Evolutionary conservation across 1,140 invertebrate genomes (phyloP), one percentile per base, ranked within the genome.

Genomic region (Zeugodacus cucurbitae): DNA sequence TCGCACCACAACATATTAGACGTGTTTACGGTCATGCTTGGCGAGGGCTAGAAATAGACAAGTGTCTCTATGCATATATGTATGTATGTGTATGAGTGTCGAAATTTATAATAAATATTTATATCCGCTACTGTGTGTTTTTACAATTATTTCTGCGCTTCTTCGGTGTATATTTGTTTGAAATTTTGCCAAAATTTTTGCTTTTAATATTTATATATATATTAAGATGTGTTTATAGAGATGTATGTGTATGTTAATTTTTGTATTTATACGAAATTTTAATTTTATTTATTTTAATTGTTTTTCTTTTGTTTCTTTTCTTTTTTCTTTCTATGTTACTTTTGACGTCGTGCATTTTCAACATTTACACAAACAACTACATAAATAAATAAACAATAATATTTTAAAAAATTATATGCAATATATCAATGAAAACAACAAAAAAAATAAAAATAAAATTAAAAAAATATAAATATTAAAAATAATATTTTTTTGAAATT

Each of bases 131-230:
- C 64, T 48, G 8, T 82, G 74, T n/a, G 37, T n/a, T 5, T 32
- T 32, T 70, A 32, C 64, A 70, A 17, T 41, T 22, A n/a, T 78
- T 41, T 78, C 41, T 17, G 34, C 41, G 32, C 22, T 82, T 48
- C n/a, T 26, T 29, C 26, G 17, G 67, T 70, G 26, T 70, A 34
- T n/a, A n/a, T 82, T 82, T 82, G 41, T 82, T 82, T 82, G 74
- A 82, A 82, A 82, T 48, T 48, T 82, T 82, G 74, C 74, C 74
- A 82, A 82, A 82, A 82, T 82, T 44, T 44, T 29, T 82, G 22
- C 6, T 44, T 70, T 70, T 57, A 57, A 62, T 26, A 62, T 41
- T 74, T 74, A 74, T 48, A 10, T 78, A 41, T 70, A 62, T n/a
- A 37, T 64, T 64, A 20, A 0, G 22, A 59, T 59, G 22, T 59